Conservation (phyloP, 2,797 vertebrate species). For the Lateolabrax maculatus region DNA sequence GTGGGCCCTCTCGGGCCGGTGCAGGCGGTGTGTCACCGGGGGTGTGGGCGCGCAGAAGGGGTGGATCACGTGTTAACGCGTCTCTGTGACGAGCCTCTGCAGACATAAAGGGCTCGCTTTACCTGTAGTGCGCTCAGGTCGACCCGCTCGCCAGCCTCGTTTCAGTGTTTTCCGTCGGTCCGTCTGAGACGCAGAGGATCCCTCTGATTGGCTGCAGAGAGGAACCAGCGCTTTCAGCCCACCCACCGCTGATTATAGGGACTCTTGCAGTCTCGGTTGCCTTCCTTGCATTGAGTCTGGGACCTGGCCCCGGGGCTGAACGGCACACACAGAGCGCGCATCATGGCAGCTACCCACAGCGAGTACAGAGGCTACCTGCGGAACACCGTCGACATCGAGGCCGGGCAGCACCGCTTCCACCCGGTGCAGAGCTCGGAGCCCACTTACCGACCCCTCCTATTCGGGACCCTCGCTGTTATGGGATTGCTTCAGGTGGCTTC, state of each 20-base stretch:
- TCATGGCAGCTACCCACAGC: constrained; percentile 86
- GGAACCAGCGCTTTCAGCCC: constrained; percentile 61
- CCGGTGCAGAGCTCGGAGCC: constrained; percentile 77
- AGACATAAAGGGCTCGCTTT: constrained; percentile 57
- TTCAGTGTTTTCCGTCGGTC: neutral
- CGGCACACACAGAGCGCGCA: constrained; percentile 65
- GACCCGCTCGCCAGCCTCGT: neutral
- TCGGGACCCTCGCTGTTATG: constrained; percentile 91
- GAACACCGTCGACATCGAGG: constrained; percentile 83
- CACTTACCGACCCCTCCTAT: constrained; percentile 84
- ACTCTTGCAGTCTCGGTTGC: constrained; percentile 63
- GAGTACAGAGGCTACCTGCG: constrained; percentile 87
- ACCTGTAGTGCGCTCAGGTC: constrained; percentile 62
- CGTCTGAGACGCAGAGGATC: neutral
- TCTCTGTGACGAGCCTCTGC: constrained; percentile 2
- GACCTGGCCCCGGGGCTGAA: constrained; percentile 66
- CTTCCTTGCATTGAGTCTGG: constrained; percentile 74
- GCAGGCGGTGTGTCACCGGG: constrained; percentile 26
- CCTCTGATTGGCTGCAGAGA: constrained; percentile 66
- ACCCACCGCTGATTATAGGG: constrained; percentile 80
- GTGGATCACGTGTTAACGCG: constrained; percentile 52
- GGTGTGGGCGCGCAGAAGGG: constrained; percentile 49
- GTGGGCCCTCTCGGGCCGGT: no score
- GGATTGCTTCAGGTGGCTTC: constrained; percentile 96
- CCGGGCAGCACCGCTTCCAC: constrained; percentile 82